Conservation (phyloP, 2,797 vertebrate species). For the Hirundo rustica region DNA sequence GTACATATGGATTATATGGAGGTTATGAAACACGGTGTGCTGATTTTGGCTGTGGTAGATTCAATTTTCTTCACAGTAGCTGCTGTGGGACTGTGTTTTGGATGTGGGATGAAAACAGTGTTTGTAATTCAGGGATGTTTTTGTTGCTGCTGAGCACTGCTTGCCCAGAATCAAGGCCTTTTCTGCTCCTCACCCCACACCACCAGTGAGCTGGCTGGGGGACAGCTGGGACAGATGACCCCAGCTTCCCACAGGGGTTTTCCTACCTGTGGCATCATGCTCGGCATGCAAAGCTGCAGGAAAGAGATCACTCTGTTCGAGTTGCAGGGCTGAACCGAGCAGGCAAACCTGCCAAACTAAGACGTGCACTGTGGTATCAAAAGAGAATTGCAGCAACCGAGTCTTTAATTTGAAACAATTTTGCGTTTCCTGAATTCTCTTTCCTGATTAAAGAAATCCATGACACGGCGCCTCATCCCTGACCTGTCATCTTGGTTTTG, state of each 20-base stretch:
- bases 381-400: not conserved
- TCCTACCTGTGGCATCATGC: not conserved
- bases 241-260: not conserved
- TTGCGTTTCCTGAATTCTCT: not conserved
- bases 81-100: not conserved
- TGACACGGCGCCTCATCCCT: fast-evolving
- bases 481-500: not conserved
- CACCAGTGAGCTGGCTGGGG: not conserved
- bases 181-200: not conserved
- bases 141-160: not conserved
- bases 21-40: not conserved
- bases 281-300: not conserved
- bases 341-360: not conserved
- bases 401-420: not conserved
- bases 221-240: not conserved
- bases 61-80: not conserved
- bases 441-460: not conserved
- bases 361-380: not conserved
- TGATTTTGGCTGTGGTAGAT: not conserved
- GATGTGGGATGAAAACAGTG: not conserved
- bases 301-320: not conserved
- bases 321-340: not conserved
- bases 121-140: not conserved
- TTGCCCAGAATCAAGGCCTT: not conserved
- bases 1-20: not conserved